Evolutionary conservation across 2,888 invertebrate species (phyloP).

Genomic region (Sialis fuliginosa): DNA sequence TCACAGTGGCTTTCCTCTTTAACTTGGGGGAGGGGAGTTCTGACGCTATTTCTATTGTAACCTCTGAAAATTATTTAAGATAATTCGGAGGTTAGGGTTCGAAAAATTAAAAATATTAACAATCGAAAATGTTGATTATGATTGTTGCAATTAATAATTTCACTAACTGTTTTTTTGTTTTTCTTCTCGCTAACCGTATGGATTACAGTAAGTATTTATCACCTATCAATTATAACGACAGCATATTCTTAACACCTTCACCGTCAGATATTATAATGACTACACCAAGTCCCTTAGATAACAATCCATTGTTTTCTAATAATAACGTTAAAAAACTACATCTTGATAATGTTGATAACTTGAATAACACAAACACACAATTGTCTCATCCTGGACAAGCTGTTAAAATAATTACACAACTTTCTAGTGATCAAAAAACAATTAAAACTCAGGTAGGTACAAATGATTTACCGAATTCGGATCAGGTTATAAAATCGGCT

Average conservation of each 20-base stretch:
- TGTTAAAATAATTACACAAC: constrained; percentile 47
- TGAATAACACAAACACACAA: constrained; percentile 5
- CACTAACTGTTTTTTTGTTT: neutral
- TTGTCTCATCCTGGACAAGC: constrained; percentile 47
- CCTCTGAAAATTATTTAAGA: too few species aligned
- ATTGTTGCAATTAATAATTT: too few species aligned
- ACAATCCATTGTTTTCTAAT: constrained; percentile 13
- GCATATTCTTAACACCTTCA: constrained; percentile 30
- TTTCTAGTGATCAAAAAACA: constrained; percentile 24
- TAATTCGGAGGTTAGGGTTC: neutral
- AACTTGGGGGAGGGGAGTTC: too few species aligned
- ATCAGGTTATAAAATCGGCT: constrained; percentile 16
- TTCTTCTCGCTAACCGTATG: constrained; percentile 13
- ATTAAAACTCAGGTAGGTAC: constrained; percentile 10
- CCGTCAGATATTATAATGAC: constrained; percentile 34
- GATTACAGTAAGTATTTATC: constrained; percentile 26
- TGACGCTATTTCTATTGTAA: too few species aligned
- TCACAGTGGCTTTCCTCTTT: too few species aligned
- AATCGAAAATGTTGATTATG: neutral
- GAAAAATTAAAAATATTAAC: neutral
- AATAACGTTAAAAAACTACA: neutral
- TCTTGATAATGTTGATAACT: neutral
- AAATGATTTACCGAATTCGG: neutral
- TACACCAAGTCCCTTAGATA: constrained; percentile 27
- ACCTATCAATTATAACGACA: constrained; percentile 13